A percentile compares a stretch with the other conserved stretches of the same genome.
Conservation (phyloP, 2,797 vertebrate genomes). For the Gymnothorax reevesii region DNA sequence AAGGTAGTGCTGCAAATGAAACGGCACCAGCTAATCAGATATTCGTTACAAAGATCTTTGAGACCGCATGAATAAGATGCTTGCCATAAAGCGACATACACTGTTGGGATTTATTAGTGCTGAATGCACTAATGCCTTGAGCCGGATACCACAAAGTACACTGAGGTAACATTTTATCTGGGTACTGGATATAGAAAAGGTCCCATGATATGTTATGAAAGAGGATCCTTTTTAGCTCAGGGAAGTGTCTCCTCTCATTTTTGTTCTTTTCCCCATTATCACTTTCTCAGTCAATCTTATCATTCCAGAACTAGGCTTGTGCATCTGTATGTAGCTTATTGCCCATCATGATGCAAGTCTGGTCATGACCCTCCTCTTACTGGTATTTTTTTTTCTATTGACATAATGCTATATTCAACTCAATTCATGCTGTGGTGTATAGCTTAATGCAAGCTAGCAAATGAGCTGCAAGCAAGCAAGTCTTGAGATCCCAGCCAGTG, state of each 20-base stretch:
- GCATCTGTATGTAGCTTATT: neutral
- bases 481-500: neutral
- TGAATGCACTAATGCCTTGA: neutral
- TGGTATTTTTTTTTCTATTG: neutral
- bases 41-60: neutral
- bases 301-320: neutral
- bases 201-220: neutral
- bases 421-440: slow-evolving; percentile 18
- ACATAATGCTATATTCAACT: slow-evolving; percentile 28
- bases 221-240: neutral
- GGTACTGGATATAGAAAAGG: neutral
- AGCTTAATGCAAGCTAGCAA: neutral
- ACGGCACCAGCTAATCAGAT: neutral
- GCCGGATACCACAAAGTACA: neutral
- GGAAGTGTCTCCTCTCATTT: neutral
- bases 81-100: too few species aligned
- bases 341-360: neutral
- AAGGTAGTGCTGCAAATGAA: neutral
- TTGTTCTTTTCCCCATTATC: neutral
- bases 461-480: neutral
- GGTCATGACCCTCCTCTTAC: neutral
- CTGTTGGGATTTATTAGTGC: neutral
- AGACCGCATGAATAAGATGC: too few species aligned
- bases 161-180: neutral
- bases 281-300: neutral